Conservation (phyloP, 2,113 vertebrate species). For the Larimichthys crocea region DNA sequence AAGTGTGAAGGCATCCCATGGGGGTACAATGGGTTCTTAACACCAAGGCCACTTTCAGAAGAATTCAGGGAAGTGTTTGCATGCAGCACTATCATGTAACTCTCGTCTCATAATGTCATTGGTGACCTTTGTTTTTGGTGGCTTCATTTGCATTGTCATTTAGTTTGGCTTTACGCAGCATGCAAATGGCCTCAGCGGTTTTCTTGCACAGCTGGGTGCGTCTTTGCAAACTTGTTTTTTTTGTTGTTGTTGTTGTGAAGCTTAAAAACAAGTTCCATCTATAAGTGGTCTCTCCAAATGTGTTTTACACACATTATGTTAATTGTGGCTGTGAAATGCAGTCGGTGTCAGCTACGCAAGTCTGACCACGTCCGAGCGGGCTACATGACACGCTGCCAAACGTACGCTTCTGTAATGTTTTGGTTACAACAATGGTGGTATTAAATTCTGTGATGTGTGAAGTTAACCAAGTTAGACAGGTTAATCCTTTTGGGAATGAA, state of each 20-base stretch:
- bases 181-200: not conserved
- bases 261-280: constrained; percentile 1
- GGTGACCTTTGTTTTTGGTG: not conserved
- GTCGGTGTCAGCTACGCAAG: not conserved
- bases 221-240: not conserved
- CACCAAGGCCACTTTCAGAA: not conserved
- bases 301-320: not conserved
- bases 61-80: not conserved
- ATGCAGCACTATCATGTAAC: not conserved
- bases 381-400: not conserved
- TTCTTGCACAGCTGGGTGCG: not conserved
- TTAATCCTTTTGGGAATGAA: constrained; percentile 59
- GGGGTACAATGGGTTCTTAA: not conserved
- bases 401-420: not conserved
- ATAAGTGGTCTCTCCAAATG: not conserved
- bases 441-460: constrained; percentile 1
- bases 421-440: constrained; percentile 9
- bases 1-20: not conserved
- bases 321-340: not conserved
- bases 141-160: not conserved
- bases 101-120: not conserved
- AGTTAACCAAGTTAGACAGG: constrained; percentile 58
- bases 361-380: not conserved
- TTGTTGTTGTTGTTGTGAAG: not conserved
- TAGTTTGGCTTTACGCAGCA: not conserved